Percentiles rank a stretch among this genome's conserved stretches.
phyloP scores from a whole-genome alignment of 2,888 invertebrate genomes.

The Ptilodon capucinus region DNA sequence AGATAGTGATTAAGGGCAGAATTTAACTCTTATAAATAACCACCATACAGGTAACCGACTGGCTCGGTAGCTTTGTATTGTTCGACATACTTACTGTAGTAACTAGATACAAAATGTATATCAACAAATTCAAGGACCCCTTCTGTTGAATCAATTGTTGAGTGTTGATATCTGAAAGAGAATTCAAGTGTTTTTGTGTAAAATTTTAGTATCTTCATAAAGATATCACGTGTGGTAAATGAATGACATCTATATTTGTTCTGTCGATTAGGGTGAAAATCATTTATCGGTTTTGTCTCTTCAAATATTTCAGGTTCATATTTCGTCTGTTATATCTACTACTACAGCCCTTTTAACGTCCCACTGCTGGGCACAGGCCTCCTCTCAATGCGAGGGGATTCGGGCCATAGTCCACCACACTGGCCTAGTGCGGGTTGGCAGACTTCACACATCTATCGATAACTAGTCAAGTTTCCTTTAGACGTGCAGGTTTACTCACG shows the following conservation, averaged over 20 bases:
- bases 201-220: constrained; percentile 23
- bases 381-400: no score
- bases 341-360: not conserved
- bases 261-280: constrained; percentile 20
- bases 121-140: constrained; percentile 15
- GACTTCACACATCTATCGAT: no score
- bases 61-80: constrained; percentile 4
- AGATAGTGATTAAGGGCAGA: constrained; percentile 33
- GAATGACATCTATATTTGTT: constrained; percentile 23
- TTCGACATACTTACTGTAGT: constrained; percentile 10
- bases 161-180: constrained; percentile 6
- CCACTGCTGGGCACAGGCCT: no score
- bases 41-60: constrained; percentile 9
- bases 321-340: not conserved
- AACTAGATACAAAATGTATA: constrained; percentile 8
- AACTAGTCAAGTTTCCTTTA: no score
- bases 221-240: constrained; percentile 22
- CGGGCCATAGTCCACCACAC: no score
- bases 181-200: constrained; percentile 11
- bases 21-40: constrained; percentile 20
- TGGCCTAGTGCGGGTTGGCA: no score
- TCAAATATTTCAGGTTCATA: not conserved
- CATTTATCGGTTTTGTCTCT: constrained; percentile 5
- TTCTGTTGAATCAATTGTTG: constrained; percentile 18
- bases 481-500: no score